Base-by-base conservation (phyloP, 2,797 vertebrate genomes). In the Hyperoplus lanceolatus region DNA sequence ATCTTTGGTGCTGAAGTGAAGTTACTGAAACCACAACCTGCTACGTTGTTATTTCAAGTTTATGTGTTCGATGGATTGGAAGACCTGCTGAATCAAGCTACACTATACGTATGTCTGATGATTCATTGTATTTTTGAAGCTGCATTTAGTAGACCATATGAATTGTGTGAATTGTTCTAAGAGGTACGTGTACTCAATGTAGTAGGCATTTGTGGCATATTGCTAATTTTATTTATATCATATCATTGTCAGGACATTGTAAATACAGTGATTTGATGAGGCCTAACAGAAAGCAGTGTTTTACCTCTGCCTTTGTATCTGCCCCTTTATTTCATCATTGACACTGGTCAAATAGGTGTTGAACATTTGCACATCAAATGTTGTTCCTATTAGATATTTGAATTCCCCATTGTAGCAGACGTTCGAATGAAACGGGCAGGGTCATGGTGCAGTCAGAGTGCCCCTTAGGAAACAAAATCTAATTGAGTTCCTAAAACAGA, bases 1-100 rank as follows among this genome's bases (percentile, higher is more conserved):
- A 36, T 79, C 43, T 18, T 36, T 50, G 62, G 62, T 73, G 51
- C 57, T 62, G 57, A 68, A 55, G 45, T 68, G 45, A 80, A 49
- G 55, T 51, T 10, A 48, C 60, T 60, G 54, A 36, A 58, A 29
- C 8, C 18, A 41, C 16, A 14, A 21, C 36, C 18, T 16, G 45
- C 38, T 14, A 15, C 4, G 1, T 29, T 69, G 29, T 70, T 29
- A 53, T 50, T 61, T 14, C 12, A 73, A 18, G 8, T 57, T 9
- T 49, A 1, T 60, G 1, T 48, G 38, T 48, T 67, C 4, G 46
- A 38, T 46, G 41, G n/a, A 55, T 13, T 53, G 29, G 51, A 58
- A 21, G 7, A 59, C 14, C 9, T 8, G 39, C 48, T 53, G 15
- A 4, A 42, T 48, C 5, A n/a, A 13, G 38, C 13, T 48, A 29